These are phyloP conservation scores for Thalassophryne amazonica DNA, from an alignment of 2,797 vertebrate species.

Conservation along the genomic window DNA sequence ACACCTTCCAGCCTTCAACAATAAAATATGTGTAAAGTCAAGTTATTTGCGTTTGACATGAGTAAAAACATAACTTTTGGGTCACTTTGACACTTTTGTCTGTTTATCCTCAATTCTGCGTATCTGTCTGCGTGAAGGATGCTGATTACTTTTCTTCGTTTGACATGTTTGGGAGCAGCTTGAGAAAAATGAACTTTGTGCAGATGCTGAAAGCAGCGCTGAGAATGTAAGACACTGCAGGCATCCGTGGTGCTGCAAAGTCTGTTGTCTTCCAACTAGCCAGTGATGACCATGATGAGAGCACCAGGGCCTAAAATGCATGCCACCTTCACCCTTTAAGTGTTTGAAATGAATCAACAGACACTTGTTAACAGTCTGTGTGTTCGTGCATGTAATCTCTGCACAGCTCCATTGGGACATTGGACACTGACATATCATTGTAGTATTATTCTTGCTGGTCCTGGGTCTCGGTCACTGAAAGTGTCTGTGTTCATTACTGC, in stretches of 20 bases:
- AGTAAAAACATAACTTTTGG: neutral
- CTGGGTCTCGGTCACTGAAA: too few species aligned
- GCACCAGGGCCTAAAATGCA: constrained; percentile 19
- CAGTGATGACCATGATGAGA: constrained; percentile 18
- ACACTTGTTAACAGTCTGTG: constrained; percentile 30
- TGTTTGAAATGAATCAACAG: constrained; percentile 31
- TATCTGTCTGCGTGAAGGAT: constrained; percentile 21
- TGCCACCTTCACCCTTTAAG: constrained; percentile 1
- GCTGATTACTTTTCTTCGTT: constrained; percentile 25
- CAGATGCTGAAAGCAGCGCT: constrained; percentile 34
- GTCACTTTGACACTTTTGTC: neutral
- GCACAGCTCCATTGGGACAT: constrained; percentile 21
- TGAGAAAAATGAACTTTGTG: constrained; percentile 28
- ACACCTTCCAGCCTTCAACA: too few species aligned
- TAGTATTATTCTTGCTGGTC: too few species aligned
- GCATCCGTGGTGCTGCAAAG: constrained; percentile 7
- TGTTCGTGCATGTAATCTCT: constrained; percentile 17
- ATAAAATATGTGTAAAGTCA: too few species aligned
- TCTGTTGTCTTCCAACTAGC: constrained; percentile 35
- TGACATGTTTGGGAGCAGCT: constrained; percentile 27
- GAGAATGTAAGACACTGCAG: constrained; percentile 9
- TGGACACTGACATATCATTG: too few species aligned
- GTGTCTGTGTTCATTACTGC: too few species aligned
- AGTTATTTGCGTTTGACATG: too few species aligned
- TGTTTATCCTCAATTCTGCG: neutral